Percentiles rank a stretch among this genome's conserved stretches.
phyloP scores from a whole-genome alignment of 2,888 invertebrate genomes.

The Drosophila dives region DNA sequence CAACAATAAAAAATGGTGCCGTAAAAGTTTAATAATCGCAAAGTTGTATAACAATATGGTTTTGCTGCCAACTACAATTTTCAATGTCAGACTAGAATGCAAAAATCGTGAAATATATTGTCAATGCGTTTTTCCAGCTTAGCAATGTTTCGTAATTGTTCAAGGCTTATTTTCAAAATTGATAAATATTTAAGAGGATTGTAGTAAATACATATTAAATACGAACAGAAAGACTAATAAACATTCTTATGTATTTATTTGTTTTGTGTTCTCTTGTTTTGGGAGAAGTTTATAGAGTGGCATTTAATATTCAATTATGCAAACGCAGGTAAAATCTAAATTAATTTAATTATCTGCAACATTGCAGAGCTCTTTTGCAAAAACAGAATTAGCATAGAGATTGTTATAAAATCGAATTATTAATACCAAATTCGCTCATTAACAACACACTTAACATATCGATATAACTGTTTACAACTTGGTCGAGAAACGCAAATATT shows the following conservation, averaged over 20 bases:
- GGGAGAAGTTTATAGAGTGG: conserved; percentile 11
- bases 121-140: conserved; percentile 28
- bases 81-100: conserved; percentile 43
- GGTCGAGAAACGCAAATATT: conserved; percentile 31
- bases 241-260: not conserved
- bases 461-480: conserved; percentile 8
- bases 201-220: not conserved
- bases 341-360: conserved; percentile 59
- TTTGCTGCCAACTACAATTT: conserved; percentile 23
- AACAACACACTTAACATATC: conserved; percentile 25
- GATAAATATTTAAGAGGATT: conserved; percentile 5
- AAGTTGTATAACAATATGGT: conserved; percentile 47
- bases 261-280: not conserved
- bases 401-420: conserved; percentile 55
- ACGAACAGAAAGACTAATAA: not conserved
- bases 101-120: not conserved
- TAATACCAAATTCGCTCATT: conserved; percentile 45
- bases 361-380: conserved; percentile 25
- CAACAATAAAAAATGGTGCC: conserved; percentile 52
- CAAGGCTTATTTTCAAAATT: conserved; percentile 1
- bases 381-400: conserved; percentile 34
- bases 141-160: conserved; percentile 27
- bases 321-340: conserved; percentile 44
- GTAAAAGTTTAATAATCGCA: conserved; percentile 51
- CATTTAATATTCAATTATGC: conserved; percentile 40